phyloP scores from a whole-genome alignment of 2,888 invertebrate species.

The Carabus problematicus region DNA sequence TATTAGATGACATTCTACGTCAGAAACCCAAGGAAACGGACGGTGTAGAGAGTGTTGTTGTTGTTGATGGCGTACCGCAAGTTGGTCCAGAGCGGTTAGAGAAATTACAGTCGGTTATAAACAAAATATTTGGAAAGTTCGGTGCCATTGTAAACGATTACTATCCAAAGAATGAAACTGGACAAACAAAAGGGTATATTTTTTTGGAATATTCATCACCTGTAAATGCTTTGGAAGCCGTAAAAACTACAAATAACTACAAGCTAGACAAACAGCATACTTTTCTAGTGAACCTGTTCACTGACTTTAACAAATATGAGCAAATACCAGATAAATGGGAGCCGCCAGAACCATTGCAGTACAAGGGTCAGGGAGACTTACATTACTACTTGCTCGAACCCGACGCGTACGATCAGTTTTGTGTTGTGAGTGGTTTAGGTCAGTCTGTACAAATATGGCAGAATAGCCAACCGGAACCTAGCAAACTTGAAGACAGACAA shows the following conservation, averaged over 20 bases:
- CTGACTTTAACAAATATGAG: slow-evolving; percentile 94
- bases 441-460: slow-evolving; percentile 82
- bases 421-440: slow-evolving; percentile 85
- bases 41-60: slow-evolving; percentile 94
- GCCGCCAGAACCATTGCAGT: slow-evolving; percentile 86
- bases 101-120: slow-evolving; percentile 90
- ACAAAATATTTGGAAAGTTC: slow-evolving; percentile 89
- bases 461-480: slow-evolving; percentile 88
- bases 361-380: slow-evolving; percentile 90
- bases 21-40: slow-evolving; percentile 93
- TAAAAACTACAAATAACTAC: slow-evolving; percentile 87
- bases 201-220: slow-evolving; percentile 91
- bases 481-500: slow-evolving; percentile 82
- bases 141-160: slow-evolving; percentile 87
- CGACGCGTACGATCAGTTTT: slow-evolving; percentile 96
- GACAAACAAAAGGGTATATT: slow-evolving; percentile 89
- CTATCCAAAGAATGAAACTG: slow-evolving; percentile 84
- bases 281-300: slow-evolving; percentile 91
- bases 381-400: slow-evolving; percentile 92
- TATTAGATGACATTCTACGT: slow-evolving; percentile 88
- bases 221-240: slow-evolving; percentile 85
- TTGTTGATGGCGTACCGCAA: slow-evolving; percentile 95
- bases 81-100: slow-evolving; percentile 91
- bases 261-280: slow-evolving; percentile 96
- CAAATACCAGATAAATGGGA: slow-evolving; percentile 94